Evolutionary conservation across 2,888 invertebrate genomes (phyloP).

Genomic region (Melitaea athalia): DNA sequence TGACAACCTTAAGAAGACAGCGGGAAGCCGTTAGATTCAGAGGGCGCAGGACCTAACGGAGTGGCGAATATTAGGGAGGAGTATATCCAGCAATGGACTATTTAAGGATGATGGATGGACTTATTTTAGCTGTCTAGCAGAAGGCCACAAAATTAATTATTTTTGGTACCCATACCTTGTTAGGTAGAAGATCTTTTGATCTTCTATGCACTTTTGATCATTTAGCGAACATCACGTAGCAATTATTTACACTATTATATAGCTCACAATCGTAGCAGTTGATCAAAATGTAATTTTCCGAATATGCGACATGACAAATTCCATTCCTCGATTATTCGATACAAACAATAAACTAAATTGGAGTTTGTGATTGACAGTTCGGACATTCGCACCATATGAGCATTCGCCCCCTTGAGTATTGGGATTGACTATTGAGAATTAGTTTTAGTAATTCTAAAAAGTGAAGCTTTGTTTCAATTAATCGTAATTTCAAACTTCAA

Average conservation of each 20-base stretch:
- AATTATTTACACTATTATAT: neutral
- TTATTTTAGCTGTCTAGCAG: too few relatives aligned
- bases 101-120: too few relatives aligned
- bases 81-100: too few relatives aligned
- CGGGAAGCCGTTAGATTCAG: too few relatives aligned
- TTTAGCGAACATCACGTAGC: neutral
- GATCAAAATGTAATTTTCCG: neutral
- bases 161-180: too few relatives aligned
- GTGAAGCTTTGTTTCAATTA: neutral
- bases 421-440: neutral
- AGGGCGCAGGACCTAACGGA: too few relatives aligned
- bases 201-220: too few relatives aligned
- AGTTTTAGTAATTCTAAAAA: neutral
- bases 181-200: too few relatives aligned
- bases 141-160: too few relatives aligned
- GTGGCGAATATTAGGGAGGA: too few relatives aligned
- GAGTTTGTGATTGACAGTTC: neutral
- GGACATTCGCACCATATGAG: neutral
- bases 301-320: neutral
- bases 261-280: neutral
- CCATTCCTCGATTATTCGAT: constrained; percentile 8
- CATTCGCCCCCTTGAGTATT: neutral
- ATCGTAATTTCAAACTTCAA: too few relatives aligned
- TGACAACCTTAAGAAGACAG: too few relatives aligned
- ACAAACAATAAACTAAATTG: constrained; percentile 6